Base-by-base conservation (phyloP, 2,113 vertebrate genomes). In the Carettochelys insculpta region DNA sequence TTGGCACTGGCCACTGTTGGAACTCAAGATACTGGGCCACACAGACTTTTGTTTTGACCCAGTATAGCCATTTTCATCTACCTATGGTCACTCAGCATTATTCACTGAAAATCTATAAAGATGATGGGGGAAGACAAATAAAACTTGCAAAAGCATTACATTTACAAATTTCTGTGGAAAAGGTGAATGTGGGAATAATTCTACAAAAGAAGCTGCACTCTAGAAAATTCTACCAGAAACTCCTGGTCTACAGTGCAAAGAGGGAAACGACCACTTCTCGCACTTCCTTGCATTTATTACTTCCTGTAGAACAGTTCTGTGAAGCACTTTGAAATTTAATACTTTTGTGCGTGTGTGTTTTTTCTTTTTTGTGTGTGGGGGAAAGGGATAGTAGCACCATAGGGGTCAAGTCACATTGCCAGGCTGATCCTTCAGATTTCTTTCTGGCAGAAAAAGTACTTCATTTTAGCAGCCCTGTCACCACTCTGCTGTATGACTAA, bases 161-260 rank as follows among this genome's bases (percentile, higher is more conserved):
- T 58, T 68, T 56, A 94, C 31, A 91, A 95, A 87, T 90, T 81
- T 91, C 82, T 91, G 41, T 87, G 91, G 92, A 90, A 56, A 86
- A 71, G 92, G 92, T 61, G 90, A 92, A 94, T n/a, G 24, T 90
- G 94, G 91, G 94, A 97, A 95, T 93, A 97, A 93, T 93, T 92
- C 93, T 92, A 89, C 90, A 88, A 78, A 41, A 89, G 45, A 71
- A 76, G 52, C 8, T 16, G 92, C 90, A 85, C 83, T 8, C 68
- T 22, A 52, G 90, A 43, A 41, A 61, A 73, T 82, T 89, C 24
- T 87, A 93, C 90, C 90, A 90, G 89, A 82, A 78, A 83, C 61
- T 83, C 89, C 61, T 17, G 34, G 43, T 19, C 43, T 68, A 89
- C 24, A 89, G 92, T 1, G 45, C 81, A 88, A 89, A 92, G 77